A percentile compares a stretch with the other conserved stretches of the same genome.
phyloP scores from a whole-genome alignment of 2,113 vertebrate genomes.

The Morone saxatilis region DNA sequence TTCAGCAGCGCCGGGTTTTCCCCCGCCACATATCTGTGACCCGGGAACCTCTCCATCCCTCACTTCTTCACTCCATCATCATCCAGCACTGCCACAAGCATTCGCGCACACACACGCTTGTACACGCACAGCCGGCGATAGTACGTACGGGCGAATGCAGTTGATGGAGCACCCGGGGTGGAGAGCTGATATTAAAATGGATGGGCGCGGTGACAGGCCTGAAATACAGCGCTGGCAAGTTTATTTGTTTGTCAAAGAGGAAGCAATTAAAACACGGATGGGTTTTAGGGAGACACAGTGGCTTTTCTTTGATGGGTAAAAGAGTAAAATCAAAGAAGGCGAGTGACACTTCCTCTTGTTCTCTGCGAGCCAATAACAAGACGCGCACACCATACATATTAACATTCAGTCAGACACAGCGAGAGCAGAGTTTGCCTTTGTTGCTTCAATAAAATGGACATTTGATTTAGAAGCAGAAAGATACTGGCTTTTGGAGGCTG shows the following conservation, averaged over 20 bases:
- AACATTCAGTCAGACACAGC: conserved; percentile 9
- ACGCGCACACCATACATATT: background rate
- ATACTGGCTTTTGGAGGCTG: background rate
- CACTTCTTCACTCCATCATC: conserved; percentile 60
- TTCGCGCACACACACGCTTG: background rate
- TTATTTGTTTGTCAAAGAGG: conserved; percentile 63
- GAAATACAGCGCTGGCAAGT: conserved; percentile 42
- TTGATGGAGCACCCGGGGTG: conserved; percentile 48
- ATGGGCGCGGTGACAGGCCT: conserved; percentile 38
- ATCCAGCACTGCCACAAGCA: conserved; percentile 12
- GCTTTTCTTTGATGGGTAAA: conserved; percentile 35
- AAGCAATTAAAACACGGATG: conserved; percentile 63
- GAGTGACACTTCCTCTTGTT: conserved; percentile 34
- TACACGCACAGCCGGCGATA: background rate
- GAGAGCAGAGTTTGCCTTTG: conserved; percentile 12
- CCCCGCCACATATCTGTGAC: conserved; percentile 45
- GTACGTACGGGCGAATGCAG: background rate
- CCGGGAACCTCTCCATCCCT: conserved; percentile 39
- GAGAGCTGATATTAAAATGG: conserved; percentile 49
- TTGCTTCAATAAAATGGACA: background rate
- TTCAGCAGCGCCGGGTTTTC: conserved; percentile 50
- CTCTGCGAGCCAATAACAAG: conserved; percentile 28
- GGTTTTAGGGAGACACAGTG: conserved; percentile 52
- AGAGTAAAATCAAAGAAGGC: conserved; percentile 36
- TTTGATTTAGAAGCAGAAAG: background rate